These are phyloP conservation scores for Heterohyrax brucei DNA, from an alignment of 2,797 vertebrate species.

Conservation along the genomic window DNA sequence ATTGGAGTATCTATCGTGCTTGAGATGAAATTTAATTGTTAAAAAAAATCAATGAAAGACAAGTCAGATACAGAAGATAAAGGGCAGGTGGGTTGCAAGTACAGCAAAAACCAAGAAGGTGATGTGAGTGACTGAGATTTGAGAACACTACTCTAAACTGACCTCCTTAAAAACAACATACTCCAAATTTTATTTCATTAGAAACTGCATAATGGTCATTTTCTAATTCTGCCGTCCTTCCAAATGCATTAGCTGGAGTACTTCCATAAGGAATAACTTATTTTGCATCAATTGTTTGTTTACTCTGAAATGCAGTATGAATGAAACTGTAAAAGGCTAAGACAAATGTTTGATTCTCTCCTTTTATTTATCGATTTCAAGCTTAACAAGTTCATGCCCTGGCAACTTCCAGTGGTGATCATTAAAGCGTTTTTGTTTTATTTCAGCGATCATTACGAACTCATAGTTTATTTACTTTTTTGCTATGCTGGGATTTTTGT, in stretches of 20 bases:
- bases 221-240: neutral
- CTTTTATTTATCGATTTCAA: neutral
- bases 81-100: neutral
- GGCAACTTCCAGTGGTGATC: neutral
- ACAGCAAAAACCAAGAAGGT: neutral
- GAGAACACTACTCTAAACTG: neutral
- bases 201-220: neutral
- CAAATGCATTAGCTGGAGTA: neutral
- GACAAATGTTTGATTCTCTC: neutral
- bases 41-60: neutral
- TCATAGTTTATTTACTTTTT: slow-evolving; percentile 27
- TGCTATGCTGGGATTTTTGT: neutral
- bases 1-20: neutral
- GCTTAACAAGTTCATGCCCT: neutral
- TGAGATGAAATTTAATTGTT: neutral
- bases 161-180: neutral
- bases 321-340: neutral
- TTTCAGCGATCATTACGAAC: neutral
- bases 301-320: neutral
- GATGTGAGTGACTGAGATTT: neutral
- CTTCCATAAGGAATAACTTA: neutral
- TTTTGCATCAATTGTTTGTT: neutral
- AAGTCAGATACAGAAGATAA: neutral
- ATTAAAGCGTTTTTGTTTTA: neutral
- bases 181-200: neutral